A percentile compares a stretch with the other conserved stretches of the same genome.
phyloP scores from a whole-genome alignment of 2,888 invertebrate species.

The Agriopis marginaria region DNA sequence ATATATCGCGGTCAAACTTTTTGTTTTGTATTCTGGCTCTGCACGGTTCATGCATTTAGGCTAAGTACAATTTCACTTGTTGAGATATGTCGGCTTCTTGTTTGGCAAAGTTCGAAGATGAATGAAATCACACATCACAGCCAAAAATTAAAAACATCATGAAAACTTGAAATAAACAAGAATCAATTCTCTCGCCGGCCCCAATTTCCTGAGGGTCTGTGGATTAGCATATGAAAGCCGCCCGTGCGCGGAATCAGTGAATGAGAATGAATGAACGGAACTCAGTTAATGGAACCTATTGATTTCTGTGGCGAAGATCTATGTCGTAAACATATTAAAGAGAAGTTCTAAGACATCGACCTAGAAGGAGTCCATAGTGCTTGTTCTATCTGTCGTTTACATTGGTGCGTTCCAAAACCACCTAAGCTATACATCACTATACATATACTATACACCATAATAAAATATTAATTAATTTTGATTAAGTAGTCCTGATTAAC shows the following conservation, averaged over 20 bases:
- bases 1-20: too few relatives aligned
- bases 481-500: too few relatives aligned
- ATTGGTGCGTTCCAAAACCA: too few relatives aligned
- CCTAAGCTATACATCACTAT: too few relatives aligned
- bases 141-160: slow-evolving; percentile 6
- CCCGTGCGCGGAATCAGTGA: slow-evolving; percentile 25
- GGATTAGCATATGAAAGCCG: slow-evolving; percentile 35
- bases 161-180: slow-evolving; percentile 15
- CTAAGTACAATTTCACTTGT: background rate
- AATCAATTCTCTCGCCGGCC: slow-evolving; percentile 8
- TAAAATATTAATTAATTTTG: too few relatives aligned
- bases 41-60: background rate
- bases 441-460: too few relatives aligned
- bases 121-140: background rate
- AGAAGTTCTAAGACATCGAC: background rate
- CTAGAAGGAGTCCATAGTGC: too few relatives aligned
- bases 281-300: slow-evolving; percentile 26
- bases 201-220: slow-evolving; percentile 22
- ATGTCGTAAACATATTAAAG: background rate
- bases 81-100: too few relatives aligned
- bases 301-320: slow-evolving; percentile 14
- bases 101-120: background rate
- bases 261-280: slow-evolving; percentile 13
- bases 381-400: too few relatives aligned
- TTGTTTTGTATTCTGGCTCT: background rate